These are phyloP conservation scores for Cataglyphis livida DNA, from an alignment of 2,888 invertebrate species.

Conservation along the genomic window DNA sequence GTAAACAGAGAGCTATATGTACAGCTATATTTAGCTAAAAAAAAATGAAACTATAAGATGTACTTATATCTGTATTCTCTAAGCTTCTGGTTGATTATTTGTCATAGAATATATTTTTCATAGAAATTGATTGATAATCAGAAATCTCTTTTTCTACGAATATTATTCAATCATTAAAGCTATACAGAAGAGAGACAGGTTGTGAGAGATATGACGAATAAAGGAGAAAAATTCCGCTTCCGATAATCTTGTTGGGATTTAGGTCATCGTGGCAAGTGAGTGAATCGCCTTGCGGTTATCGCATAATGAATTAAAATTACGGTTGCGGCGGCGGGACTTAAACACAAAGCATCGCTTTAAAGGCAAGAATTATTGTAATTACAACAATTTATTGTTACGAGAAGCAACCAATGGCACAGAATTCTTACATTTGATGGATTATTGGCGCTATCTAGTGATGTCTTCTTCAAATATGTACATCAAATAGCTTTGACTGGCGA, in stretches of 20 bases:
- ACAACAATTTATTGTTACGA: conserved; percentile 81
- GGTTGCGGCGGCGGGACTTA: conserved; percentile 72
- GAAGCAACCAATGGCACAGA: conserved; percentile 46
- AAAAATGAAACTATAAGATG: conserved; percentile 36
- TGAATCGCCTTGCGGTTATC: conserved; percentile 66
- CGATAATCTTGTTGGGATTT: conserved; percentile 64
- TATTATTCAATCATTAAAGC: not conserved
- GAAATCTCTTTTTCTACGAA: not conserved
- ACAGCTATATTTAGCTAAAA: conserved; percentile 36
- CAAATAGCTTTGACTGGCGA: conserved; percentile 24
- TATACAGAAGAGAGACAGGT: not conserved
- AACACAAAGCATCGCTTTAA: conserved; percentile 78
- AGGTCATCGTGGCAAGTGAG: conserved; percentile 75
- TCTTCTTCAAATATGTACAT: not conserved
- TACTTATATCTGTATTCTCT: not conserved
- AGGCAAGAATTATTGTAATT: conserved; percentile 83
- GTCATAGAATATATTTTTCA: not conserved
- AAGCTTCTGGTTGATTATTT: conserved; percentile 1
- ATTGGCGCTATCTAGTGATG: conserved; percentile 66
- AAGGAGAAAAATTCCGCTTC: conserved; percentile 27
- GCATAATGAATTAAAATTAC: conserved; percentile 79
- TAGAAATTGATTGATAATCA: not conserved
- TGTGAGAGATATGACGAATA: not conserved
- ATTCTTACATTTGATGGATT: not conserved
- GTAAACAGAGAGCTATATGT: conserved; percentile 38